Percentiles rank a stretch among this genome's conserved stretches.
Conservation (phyloP, 2,113 vertebrate genomes). For the Strix uralensis region DNA sequence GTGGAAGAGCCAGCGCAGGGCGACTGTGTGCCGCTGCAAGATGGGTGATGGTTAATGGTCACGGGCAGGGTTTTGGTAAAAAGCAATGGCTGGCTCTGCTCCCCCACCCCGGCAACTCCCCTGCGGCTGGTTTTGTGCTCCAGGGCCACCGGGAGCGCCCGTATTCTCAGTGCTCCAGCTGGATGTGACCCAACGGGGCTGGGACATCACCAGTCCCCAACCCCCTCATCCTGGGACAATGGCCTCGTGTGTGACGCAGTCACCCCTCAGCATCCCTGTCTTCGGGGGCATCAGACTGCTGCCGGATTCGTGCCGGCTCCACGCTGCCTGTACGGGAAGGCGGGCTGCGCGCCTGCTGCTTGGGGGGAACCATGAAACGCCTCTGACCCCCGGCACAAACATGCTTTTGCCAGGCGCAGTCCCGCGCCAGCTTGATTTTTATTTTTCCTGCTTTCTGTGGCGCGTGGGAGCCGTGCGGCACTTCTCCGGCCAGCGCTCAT, state of each 20-base stretch:
- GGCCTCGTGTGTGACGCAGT: background rate
- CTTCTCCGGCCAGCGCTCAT: background rate
- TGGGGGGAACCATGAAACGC: background rate
- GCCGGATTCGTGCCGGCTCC: rapidly evolving
- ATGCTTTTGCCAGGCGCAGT: too few relatives aligned
- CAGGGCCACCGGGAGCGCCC: background rate
- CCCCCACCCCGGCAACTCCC: background rate
- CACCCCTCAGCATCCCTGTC: background rate
- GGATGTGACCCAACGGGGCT: background rate
- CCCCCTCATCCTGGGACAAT: background rate
- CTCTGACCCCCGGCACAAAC: background rate
- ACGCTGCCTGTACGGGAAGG: background rate
- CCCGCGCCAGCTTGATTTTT: background rate
- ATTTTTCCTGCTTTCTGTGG: background rate
- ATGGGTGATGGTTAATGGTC: background rate
- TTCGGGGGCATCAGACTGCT: background rate
- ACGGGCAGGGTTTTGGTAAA: rapidly evolving
- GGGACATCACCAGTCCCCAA: background rate
- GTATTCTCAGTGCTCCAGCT: background rate
- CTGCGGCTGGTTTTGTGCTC: background rate
- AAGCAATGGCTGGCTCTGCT: background rate
- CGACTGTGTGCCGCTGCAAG: rapidly evolving
- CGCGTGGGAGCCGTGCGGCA: rapidly evolving
- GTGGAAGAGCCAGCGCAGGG: rapidly evolving
- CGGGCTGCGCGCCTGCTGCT: background rate